Conservation (phyloP, 2,113 vertebrate genomes). For the Thalassarche chlororhynchos region DNA sequence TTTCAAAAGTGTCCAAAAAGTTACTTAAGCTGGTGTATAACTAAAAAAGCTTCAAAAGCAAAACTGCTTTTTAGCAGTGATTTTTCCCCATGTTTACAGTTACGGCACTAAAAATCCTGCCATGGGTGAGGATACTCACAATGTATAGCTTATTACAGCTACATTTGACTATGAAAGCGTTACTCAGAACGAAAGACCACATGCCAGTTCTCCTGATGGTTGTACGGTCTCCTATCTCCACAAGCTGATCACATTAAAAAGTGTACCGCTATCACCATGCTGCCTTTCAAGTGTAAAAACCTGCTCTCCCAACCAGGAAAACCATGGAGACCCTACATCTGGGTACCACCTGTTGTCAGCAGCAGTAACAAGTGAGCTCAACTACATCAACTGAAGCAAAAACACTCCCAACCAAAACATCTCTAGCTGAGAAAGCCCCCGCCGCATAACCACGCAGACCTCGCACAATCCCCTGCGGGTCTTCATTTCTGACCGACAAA, state of each 20-base stretch:
- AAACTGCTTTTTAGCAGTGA: not conserved
- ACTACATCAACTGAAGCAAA: not conserved
- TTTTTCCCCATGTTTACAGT: not conserved
- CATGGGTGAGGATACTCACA: not conserved
- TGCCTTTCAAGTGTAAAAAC: not conserved
- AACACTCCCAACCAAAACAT: not conserved
- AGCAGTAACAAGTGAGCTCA: not conserved
- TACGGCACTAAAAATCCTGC: not conserved
- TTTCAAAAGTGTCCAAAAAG: not conserved
- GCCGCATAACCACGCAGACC: rapidly evolving
- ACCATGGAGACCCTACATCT: not conserved
- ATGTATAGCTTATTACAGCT: not conserved
- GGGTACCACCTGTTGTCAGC: not conserved
- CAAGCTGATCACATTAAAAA: not conserved
- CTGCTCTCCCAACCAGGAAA: not conserved
- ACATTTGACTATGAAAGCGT: not conserved
- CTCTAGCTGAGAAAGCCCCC: not conserved
- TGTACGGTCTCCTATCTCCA: not conserved
- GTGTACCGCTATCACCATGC: rapidly evolving
- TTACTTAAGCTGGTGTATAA: not conserved
- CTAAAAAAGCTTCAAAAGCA: not conserved
- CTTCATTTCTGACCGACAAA: not conserved
- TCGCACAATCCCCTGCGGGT: not conserved
- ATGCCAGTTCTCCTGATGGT: not conserved
- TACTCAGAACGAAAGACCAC: not conserved